Base-by-base conservation (phyloP, 1,140 invertebrate genomes). In the Zaprionus kolodkinae region DNA sequence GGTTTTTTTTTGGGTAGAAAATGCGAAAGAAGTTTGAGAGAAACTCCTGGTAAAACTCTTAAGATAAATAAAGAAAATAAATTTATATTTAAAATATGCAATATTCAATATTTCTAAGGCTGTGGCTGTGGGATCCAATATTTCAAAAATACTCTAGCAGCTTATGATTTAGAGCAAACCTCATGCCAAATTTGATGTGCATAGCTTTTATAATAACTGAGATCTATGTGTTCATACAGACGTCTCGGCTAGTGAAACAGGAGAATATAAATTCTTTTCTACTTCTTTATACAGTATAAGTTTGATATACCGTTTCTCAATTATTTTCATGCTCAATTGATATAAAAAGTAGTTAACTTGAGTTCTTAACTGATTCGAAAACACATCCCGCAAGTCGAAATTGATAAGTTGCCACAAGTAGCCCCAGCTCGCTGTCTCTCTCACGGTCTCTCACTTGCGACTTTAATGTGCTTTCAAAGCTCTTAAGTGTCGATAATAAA, bases 401-500 rank as follows among this genome's bases (percentile, higher is more conserved):
- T 13, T 13, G 13, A 48, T 48, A 21, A 21, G 17, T 48, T 48
- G n/a, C 17, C 1, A 3, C 17, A 10, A 13, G 45, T 11, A 17
- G 45, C 17, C 9, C 21, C 15, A 45, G 25, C 25, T 35, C 3
- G 3, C 33, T 6, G 3, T 13, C 10, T 6, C 38, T 40, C 38
- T 13, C 13, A 40, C 38, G 45, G n/a, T n/a, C 45, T 1, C 12
- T 50, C 17, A n/a, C 17, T 12, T 12, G 1, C 17, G 17, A 50
- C 17, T 50, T 50, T 50, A 50, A 50, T 50, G 45, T 50, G 17
- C 45, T 50, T 50, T 12, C 9, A 21, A 25, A 50, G 45, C 45
- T 50, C 45, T 50, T 50, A 50, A 50, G 45, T 50, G 45, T 25
- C 45, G 45, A 50, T 50, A 11, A 5, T 50, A 50, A 50, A 50